phyloP scores from a whole-genome alignment of 2,113 vertebrate species.

The Diglossa brunneiventris region DNA sequence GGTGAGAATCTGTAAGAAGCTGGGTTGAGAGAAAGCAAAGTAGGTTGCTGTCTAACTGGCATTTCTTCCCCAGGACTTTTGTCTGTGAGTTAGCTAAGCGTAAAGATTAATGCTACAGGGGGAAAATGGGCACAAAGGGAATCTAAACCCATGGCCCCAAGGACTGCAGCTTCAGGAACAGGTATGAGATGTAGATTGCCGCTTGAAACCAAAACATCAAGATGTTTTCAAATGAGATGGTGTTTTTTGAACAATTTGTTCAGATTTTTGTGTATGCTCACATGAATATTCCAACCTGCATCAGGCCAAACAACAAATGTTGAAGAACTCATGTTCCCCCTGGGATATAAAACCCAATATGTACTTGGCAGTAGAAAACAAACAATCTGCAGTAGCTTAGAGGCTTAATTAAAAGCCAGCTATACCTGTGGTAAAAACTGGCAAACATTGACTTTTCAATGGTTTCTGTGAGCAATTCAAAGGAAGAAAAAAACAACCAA shows the following conservation, averaged over 20 bases:
- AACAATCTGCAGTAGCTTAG: slow-evolving; percentile 29
- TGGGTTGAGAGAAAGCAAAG: background rate
- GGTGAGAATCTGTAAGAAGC: background rate
- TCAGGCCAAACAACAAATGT: background rate
- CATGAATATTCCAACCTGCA: background rate
- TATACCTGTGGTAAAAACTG: slow-evolving; percentile 41
- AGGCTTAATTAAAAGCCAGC: slow-evolving; percentile 49
- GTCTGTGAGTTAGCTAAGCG: background rate
- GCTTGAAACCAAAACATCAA: background rate
- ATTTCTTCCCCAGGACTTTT: background rate
- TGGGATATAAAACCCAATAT: slow-evolving; percentile 16
- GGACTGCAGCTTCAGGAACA: background rate
- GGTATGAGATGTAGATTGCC: background rate
- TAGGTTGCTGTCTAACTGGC: background rate
- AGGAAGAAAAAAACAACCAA: background rate
- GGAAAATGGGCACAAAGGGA: background rate
- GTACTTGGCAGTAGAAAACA: slow-evolving; percentile 28
- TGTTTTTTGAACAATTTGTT: background rate
- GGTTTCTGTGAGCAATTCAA: background rate
- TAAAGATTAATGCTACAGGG: background rate
- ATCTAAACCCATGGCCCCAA: background rate
- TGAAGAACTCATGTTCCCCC: background rate
- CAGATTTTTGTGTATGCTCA: background rate
- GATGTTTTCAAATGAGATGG: background rate
- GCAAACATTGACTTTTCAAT: background rate